Evolutionary conservation across 2,888 invertebrate species (phyloP).

Genomic region (Agrochola macilenta): DNA sequence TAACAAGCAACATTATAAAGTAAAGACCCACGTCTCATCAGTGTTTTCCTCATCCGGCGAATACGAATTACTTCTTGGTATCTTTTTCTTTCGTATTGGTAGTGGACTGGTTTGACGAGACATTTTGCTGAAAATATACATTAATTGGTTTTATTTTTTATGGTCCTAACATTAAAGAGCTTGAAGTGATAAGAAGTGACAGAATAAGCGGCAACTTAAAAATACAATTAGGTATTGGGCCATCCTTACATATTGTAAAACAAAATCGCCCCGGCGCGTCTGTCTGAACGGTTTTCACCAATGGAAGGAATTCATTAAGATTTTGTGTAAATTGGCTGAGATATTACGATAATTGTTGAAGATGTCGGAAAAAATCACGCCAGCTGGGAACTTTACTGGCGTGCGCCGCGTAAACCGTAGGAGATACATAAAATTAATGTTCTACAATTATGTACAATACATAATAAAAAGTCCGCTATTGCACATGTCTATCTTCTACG

Average conservation of each 20-base stretch:
- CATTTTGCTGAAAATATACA: conserved; percentile 69
- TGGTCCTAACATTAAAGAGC: neutral
- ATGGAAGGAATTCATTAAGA: too few relatives aligned
- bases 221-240: neutral
- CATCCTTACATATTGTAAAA: neutral
- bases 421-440: too few relatives aligned
- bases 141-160: neutral
- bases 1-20: conserved; percentile 21
- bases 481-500: too few relatives aligned
- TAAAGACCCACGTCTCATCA: conserved; percentile 68
- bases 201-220: neutral
- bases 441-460: too few relatives aligned
- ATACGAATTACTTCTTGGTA: conserved; percentile 65
- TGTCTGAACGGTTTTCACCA: too few relatives aligned
- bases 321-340: too few relatives aligned
- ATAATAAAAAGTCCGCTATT: too few relatives aligned
- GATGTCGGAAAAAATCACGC: too few relatives aligned
- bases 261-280: too few relatives aligned
- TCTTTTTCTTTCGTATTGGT: conserved; percentile 57
- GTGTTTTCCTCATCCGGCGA: conserved; percentile 57
- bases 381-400: too few relatives aligned
- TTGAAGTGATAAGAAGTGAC: neutral
- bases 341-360: too few relatives aligned
- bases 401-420: too few relatives aligned
- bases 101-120: conserved; percentile 66